Base-by-base conservation (phyloP, 1,140 invertebrate genomes). In the Matsumurasca onukii region DNA sequence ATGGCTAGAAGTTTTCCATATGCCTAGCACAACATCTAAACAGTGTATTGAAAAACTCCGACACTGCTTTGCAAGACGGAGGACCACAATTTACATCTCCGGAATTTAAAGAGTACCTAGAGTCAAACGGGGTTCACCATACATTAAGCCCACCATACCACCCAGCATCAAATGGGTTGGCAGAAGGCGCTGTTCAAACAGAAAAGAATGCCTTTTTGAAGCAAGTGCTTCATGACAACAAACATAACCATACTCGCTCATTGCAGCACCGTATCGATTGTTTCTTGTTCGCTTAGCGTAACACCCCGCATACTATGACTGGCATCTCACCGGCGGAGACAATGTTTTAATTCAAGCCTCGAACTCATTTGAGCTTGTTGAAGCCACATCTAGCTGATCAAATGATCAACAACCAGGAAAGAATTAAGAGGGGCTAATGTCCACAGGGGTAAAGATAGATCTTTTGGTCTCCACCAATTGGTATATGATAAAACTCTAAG, bases 151-250 rank as follows among this genome's bases (percentile, higher is more conserved):
- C n/a, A n/a, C n/a, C 72, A 9, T 74, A 75, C 34, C 75, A 76
- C 66, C 72, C 75, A 24, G 52, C 67, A 22, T 69, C 72, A n/a
- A 76, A 77, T 71, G 76, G 75, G 62, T 61, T 59, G 59, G 76
- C 75, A 27, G 74, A 77, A 69, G 27, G 73, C 12, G 66, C 67
- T 1, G 76, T 77, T 5, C 71, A 74, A 61, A 71, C 70, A 30
- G 31, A 70, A 3, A 75, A 74, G 57, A 70, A 64, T 15, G 48
- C 67, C 12, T 62, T 73, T 31, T 17, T 45, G n/a, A n/a, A n/a
- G n/a, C n/a, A n/a, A n/a, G n/a, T n/a, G n/a, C n/a, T n/a, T n/a
- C n/a, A n/a, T n/a, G 62, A 34, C n/a, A 29, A 64, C 30, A 31
- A 64, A 64, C 22, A 27, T 25, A 12, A 22, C 20, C 34, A 27